Base-by-base conservation (phyloP, 2,888 invertebrate genomes). In the Stenotaenia linearis region DNA sequence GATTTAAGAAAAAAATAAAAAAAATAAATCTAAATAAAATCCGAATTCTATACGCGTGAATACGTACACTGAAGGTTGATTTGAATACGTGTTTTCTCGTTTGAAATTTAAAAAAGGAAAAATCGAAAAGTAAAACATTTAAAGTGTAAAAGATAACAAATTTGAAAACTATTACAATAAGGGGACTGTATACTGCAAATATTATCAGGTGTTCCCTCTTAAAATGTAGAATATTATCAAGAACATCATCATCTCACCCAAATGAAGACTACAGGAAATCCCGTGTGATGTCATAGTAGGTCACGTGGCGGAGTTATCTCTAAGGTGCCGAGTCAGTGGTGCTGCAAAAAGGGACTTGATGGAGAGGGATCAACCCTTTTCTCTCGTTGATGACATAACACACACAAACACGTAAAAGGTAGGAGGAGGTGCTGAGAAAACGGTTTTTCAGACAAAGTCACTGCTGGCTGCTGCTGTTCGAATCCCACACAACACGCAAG, bases 11-110 rank as follows among this genome's bases (percentile, higher is more conserved):
- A 23, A 9, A 9, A 69, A 56, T 10, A 21, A 21, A 4, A 21
- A 32, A 6, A n/a, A 75, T 7, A 75, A 75, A 21, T 75, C 4
- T 75, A 18, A 75, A 37, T 9, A n/a, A 75, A 75, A 75, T 37
- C 12, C 30, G 76, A 75, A 28, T 69, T 69, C 69, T 61, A 78
- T 79, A 79, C 79, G 79, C 28, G 69, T 75, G 23, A 75, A 79
- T 79, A 79, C 79, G 79, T 79, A 79, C 75, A 79, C 79, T 79
- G 79, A 79, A 79, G 79, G 79, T 79, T 74, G 35, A 61, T 69
- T 28, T 75, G 75, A 74, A 69, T 18, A 50, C 50, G 18, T 50
- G 21, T 18, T 45, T 45, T 50, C n/a, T n/a, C n/a, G 50, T 18
- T 7, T 50, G 18, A 18, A 50, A n/a, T 50, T n/a, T 50, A 50